Evolutionary conservation across 1,140 invertebrate species (phyloP), one percentile per base, ranked within the genome.

Genomic region (Zaprionus vittiger): DNA sequence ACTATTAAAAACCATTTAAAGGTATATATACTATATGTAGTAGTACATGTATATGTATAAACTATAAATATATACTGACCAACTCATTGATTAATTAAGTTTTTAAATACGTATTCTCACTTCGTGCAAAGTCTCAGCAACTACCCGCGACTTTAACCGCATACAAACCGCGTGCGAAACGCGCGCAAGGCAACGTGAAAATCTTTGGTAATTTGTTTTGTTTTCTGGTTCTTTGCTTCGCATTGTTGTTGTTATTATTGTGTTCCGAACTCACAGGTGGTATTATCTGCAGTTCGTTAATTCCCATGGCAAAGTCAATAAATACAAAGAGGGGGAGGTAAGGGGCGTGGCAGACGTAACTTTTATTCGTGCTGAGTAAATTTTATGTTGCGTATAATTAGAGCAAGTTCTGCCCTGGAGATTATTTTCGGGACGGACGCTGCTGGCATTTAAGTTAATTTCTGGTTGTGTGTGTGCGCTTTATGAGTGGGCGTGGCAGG

Each of bases 331-430:
- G 4, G n/a, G 26, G 54, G 20, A n/a, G 37, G 54, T 14, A 28
- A n/a, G 17, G 26, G 20, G 54, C 22, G 26, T 11, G 11, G 55
- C 11, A 37, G 24, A 55, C 14, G 9, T 52, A 89, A 87, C 63
- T 77, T 77, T 77, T 77, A 73, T 77, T 44, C 73, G 73, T 76
- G 73, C 55, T 72, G 68, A 76, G 81, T 91, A 83, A 90, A 81
- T 91, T 90, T 90, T 90, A 90, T 90, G 86, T 90, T 77, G 79
- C 86, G 79, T 90, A 90, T 90, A 90, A 90, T 90, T 90, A 90
- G 79, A 90, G 77, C 66, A 73, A 85, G 86, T 82, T 90, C 73
- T 67, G 71, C 86, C 79, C 79, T 66, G 74, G 79, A 90, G 84
- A 89, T 89, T 89, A 89, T 77, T 77, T 70, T n/a, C 57, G 62